Conservation (phyloP, 1,140 invertebrate genomes). For the Drosophila ohnishii region DNA sequence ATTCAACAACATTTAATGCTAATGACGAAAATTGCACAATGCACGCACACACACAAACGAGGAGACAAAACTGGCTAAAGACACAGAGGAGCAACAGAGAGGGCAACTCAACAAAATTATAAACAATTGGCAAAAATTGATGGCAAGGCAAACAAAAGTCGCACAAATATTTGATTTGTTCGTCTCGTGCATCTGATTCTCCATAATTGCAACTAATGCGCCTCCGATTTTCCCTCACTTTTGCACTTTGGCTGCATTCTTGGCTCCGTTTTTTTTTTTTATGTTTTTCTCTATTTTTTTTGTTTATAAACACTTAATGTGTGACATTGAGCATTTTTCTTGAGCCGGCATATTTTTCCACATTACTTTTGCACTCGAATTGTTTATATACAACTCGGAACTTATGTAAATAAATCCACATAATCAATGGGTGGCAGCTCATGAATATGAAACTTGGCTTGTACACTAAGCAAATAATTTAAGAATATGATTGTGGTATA, state of each 20-base stretch:
- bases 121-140: constrained; percentile 79
- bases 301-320: constrained; percentile 53
- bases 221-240: constrained; percentile 51
- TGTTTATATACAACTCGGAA: constrained; percentile 27
- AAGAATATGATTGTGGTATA: not conserved
- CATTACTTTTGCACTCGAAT: constrained; percentile 48
- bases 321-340: constrained; percentile 41
- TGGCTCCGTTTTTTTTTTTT: constrained; percentile 24
- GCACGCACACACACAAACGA: constrained; percentile 53
- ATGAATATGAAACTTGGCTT: constrained; percentile 58
- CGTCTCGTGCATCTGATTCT: constrained; percentile 68
- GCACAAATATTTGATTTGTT: constrained; percentile 72
- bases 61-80: constrained; percentile 7
- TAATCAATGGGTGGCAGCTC: constrained; percentile 47
- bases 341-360: constrained; percentile 28
- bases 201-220: constrained; percentile 75
- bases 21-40: constrained; percentile 81
- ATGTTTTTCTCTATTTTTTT: constrained; percentile 48
- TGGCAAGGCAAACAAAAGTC: constrained; percentile 76
- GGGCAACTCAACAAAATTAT: constrained; percentile 58
- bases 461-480: constrained; percentile 9
- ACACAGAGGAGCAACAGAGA: constrained; percentile 2
- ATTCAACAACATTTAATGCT: constrained; percentile 79
- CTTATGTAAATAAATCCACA: constrained; percentile 56
- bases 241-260: constrained; percentile 51